These are phyloP conservation scores for Suricata suricatta DNA, from an alignment of 2,113 vertebrate genomes.

Conservation along the genomic window DNA sequence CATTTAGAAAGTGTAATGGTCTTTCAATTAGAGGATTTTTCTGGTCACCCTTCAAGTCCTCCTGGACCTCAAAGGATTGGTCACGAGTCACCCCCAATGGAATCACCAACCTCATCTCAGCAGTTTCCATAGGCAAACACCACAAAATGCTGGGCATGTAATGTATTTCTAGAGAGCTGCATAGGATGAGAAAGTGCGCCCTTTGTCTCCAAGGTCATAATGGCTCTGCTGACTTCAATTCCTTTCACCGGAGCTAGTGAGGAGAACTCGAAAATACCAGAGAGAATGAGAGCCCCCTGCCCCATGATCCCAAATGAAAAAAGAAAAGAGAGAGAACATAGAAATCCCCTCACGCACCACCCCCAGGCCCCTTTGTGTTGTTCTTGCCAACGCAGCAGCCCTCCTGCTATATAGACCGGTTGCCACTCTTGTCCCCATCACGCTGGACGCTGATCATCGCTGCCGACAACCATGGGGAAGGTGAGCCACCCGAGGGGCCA, in stretches of 20 bases:
- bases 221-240: slow-evolving; percentile 74
- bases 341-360: slow-evolving; percentile 59
- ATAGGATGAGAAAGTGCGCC: slow-evolving; percentile 47
- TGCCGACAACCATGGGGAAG: slow-evolving; percentile 58
- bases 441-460: slow-evolving; percentile 22
- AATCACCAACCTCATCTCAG: slow-evolving; percentile 55
- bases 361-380: slow-evolving; percentile 53
- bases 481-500: not conserved
- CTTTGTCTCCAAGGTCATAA: slow-evolving; percentile 72
- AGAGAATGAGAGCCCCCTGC: slow-evolving; percentile 62
- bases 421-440: not conserved
- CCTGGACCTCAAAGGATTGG: not conserved
- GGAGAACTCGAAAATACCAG: slow-evolving; percentile 69
- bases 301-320: slow-evolving; percentile 63
- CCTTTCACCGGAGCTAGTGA: slow-evolving; percentile 61
- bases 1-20: not conserved
- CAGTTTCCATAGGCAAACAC: slow-evolving; percentile 61
- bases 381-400: slow-evolving; percentile 69
- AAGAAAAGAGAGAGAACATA: slow-evolving; percentile 22
- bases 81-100: not conserved
- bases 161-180: slow-evolving; percentile 53
- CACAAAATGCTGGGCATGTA: not conserved
- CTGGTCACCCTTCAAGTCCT: not conserved
- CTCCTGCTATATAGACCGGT: slow-evolving; percentile 57
- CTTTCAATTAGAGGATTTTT: not conserved